phyloP scores from a whole-genome alignment of 2,888 invertebrate genomes.

The Chesias legatella region DNA sequence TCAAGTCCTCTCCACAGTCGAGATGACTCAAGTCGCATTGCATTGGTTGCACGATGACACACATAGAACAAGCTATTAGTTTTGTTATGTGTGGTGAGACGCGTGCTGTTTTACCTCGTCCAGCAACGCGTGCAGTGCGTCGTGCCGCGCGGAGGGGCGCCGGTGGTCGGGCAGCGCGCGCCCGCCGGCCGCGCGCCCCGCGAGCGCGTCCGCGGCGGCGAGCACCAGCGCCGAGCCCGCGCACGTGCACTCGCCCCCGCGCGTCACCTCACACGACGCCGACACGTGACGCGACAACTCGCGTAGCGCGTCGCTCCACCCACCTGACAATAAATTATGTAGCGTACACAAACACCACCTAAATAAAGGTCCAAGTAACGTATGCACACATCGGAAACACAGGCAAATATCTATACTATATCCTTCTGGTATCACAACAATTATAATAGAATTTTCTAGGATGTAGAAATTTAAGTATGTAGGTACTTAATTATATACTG shows the following conservation, averaged over 20 bases:
- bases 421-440: too few species aligned
- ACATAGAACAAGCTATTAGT: too few species aligned
- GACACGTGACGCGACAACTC: conserved; percentile 79
- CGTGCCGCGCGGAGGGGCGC: conserved; percentile 80
- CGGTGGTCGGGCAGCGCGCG: conserved; percentile 82
- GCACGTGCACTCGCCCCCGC: conserved; percentile 45
- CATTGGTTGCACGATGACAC: too few species aligned
- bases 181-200: conserved; percentile 84
- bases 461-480: too few species aligned
- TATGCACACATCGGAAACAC: too few species aligned
- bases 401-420: too few species aligned
- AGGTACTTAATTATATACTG: too few species aligned
- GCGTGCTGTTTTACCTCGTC: conserved; percentile 37
- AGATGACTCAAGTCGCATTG: too few species aligned
- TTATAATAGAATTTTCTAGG: too few species aligned
- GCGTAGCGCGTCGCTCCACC: conserved; percentile 81
- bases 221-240: conserved; percentile 87
- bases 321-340: conserved; percentile 36
- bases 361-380: too few species aligned
- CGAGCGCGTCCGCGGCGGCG: conserved; percentile 87
- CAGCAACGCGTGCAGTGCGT: conserved; percentile 72
- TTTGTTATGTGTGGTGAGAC: neutral
- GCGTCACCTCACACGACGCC: conserved; percentile 36
- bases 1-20: too few species aligned
- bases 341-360: too few species aligned